Evolutionary conservation across 2,888 invertebrate species (phyloP), one percentile per base, ranked within the genome.

Genomic region (Cantharis rustica): DNA sequence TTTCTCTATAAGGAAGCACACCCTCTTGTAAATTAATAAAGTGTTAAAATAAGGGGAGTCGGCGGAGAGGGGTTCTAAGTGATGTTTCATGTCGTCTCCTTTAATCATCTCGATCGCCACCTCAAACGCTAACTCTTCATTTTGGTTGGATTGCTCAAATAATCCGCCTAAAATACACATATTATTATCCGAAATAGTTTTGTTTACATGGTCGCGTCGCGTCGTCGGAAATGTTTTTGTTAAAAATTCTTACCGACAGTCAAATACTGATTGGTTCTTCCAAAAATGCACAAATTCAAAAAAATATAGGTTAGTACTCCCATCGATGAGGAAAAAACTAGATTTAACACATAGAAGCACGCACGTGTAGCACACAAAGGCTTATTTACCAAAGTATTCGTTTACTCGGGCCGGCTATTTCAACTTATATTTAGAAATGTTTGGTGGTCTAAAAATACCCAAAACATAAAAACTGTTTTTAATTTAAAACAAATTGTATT

Each of bases 401-500:
- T 31, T 31, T 31, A 31, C 31, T 13, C 31, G 1, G 4, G 31
- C 2, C 47, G n/a, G 47, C 47, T n/a, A 47, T 47, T 47, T 47
- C 1, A 9, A 47, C 7, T 66, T 66, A 66, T 13, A 20, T n/a
- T 66, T 66, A 20, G 16, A 66, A n/a, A 20, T 23, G 13, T 66
- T 20, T 20, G 64, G 64, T 20, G 13, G 16, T 23, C 64, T 66
- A 17, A n/a, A 20, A 66, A 17, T 66, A 66, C 20, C 17, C 13
- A 66, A 16, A 66, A 66, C 64, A 66, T 66, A 66, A 66, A 66
- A 23, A 9, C 15, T 20, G 64, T 16, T n/a, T n/a, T n/a, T 66
- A 66, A 66, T 20, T 70, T 26, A 77, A 76, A 77, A 77, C 77
- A 26, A 62, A 77, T 74, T 71, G 63, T 74, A 74, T 77, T 77